A percentile compares a stretch with the other conserved stretches of the same genome.
Conservation (phyloP, 2,888 invertebrate species). For the Hedya salicella region DNA sequence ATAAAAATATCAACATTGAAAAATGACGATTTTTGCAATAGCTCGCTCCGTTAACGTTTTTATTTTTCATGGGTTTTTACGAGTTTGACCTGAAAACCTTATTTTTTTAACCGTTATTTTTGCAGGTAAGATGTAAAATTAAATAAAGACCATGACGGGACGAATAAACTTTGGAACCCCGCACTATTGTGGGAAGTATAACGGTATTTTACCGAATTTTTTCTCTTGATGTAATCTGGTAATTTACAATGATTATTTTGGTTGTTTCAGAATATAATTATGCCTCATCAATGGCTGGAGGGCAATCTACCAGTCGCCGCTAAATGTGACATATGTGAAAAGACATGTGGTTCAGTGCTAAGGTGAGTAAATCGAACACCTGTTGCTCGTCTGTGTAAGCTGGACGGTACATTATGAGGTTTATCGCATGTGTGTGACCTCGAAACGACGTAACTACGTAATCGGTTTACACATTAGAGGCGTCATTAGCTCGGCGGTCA, state of each 20-base stretch:
- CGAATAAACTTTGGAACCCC: too few species aligned
- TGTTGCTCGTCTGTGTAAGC: neutral
- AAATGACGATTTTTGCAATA: too few species aligned
- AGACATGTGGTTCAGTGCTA: conserved; percentile 98
- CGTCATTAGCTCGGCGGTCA: neutral
- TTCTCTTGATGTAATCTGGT: too few species aligned
- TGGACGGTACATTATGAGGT: conserved; percentile 1
- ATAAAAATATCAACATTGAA: too few species aligned
- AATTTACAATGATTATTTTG: conserved; percentile 4
- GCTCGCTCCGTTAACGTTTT: too few species aligned
- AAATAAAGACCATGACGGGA: too few species aligned
- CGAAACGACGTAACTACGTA: conserved; percentile 19
- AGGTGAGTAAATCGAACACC: conserved; percentile 82
- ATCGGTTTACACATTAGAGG: conserved; percentile 18
- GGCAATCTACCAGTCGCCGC: conserved; percentile 98
- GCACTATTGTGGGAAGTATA: too few species aligned
- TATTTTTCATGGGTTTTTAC: too few species aligned
- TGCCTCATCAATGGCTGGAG: conserved; percentile 99
- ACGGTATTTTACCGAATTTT: too few species aligned
- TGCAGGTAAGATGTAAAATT: too few species aligned
- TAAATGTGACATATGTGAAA: conserved; percentile 96
- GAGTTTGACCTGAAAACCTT: too few species aligned
- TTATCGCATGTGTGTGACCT: conserved; percentile 28
- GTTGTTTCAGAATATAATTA: conserved; percentile 90
- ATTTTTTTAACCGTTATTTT: too few species aligned